Evolutionary conservation across 2,113 vertebrate species (phyloP).

Genomic region (Scortum barcoo): DNA sequence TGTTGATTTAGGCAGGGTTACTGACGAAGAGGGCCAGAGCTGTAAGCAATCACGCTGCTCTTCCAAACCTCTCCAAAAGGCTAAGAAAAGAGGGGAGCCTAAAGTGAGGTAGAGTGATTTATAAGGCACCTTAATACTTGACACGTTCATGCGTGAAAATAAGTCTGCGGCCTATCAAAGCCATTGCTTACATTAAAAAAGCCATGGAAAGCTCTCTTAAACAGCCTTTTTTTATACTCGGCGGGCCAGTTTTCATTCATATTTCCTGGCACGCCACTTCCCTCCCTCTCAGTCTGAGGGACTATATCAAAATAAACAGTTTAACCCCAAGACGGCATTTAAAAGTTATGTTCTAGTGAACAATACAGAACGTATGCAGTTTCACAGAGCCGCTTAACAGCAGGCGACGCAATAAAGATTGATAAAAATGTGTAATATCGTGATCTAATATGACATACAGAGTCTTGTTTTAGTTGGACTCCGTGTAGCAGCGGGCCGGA

Average conservation of each 20-base stretch:
- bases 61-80: conserved; percentile 50
- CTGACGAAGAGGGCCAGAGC: conserved; percentile 56
- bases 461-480: conserved; percentile 59
- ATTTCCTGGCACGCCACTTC: conserved; percentile 73
- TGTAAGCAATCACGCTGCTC: conserved; percentile 61
- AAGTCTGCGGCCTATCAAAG: conserved; percentile 77
- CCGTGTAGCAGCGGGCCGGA: neutral
- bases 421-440: conserved; percentile 41
- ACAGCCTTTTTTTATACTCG: conserved; percentile 52
- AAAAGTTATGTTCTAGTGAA: conserved; percentile 43
- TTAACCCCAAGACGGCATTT: conserved; percentile 54
- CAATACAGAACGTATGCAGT: conserved; percentile 49
- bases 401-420: conserved; percentile 40
- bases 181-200: conserved; percentile 63
- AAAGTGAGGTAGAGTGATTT: conserved; percentile 67
- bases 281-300: conserved; percentile 46
- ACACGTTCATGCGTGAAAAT: conserved; percentile 78
- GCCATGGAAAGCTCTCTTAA: conserved; percentile 65
- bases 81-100: conserved; percentile 42
- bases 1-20: conserved; percentile 71
- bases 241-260: conserved; percentile 71
- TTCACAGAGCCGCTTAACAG: conserved; percentile 46
- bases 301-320: conserved; percentile 75
- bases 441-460: conserved; percentile 46
- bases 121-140: conserved; percentile 74